Percentiles rank a stretch among this genome's conserved stretches.
phyloP scores from a whole-genome alignment of 1,140 invertebrate species.

The Drosophila subobscura region DNA sequence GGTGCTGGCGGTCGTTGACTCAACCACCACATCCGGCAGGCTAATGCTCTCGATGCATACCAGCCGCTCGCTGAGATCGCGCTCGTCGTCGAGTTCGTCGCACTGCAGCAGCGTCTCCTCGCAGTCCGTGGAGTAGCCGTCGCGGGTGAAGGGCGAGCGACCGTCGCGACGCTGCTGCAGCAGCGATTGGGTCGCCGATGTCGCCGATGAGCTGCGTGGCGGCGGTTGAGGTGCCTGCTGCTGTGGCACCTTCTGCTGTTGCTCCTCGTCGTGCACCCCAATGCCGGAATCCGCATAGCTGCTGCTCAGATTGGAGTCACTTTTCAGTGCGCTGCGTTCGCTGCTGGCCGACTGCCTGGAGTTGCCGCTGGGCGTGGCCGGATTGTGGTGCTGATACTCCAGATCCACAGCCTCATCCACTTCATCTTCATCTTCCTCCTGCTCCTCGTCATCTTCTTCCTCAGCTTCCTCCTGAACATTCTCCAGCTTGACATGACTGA shows the following conservation, averaged over 20 bases:
- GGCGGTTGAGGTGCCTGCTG: constrained; percentile 42
- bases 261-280: constrained; percentile 40
- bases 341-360: constrained; percentile 67
- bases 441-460: constrained; percentile 54
- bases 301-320: constrained; percentile 78
- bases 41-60: constrained; percentile 83
- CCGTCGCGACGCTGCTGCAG: constrained; percentile 13
- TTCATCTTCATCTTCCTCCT: constrained; percentile 52
- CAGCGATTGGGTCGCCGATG: constrained; percentile 30
- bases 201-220: constrained; percentile 42
- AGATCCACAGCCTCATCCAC: constrained; percentile 49
- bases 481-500: constrained; percentile 74
- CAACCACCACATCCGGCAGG: constrained; percentile 82
- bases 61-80: constrained; percentile 67
- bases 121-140: constrained; percentile 76
- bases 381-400: constrained; percentile 46
- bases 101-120: constrained; percentile 78
- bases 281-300: constrained; percentile 81
- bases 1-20: constrained; percentile 73
- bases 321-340: constrained; percentile 67
- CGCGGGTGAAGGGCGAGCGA: constrained; percentile 66
- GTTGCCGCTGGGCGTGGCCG: constrained; percentile 29
- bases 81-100: constrained; percentile 76
- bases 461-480: constrained; percentile 76
- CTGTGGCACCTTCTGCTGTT: constrained; percentile 17